Evolutionary conservation across 2,113 vertebrate species (phyloP).

Genomic region (Lamprotornis superbus): DNA sequence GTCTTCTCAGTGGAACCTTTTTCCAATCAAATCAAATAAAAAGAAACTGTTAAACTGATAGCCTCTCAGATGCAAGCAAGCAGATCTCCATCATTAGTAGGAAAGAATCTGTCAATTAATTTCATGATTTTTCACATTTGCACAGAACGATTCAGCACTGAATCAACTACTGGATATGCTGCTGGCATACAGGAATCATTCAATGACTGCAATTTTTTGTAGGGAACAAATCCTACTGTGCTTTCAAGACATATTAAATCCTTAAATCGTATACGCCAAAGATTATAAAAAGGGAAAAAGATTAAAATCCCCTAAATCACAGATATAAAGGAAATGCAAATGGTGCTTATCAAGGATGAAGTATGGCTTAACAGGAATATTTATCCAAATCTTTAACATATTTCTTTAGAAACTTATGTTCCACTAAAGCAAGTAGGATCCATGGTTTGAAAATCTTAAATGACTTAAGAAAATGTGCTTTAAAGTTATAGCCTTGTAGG

Average conservation of each 20-base stretch:
- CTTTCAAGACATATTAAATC: background rate
- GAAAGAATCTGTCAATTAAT: background rate
- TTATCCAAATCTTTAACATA: background rate
- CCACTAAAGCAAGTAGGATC: background rate
- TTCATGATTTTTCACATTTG: background rate
- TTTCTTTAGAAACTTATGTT: background rate
- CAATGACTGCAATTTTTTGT: background rate
- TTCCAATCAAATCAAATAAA: background rate
- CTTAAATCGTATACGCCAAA: background rate
- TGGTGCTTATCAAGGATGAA: background rate
- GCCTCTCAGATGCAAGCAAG: background rate
- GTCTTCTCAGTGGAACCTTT: background rate
- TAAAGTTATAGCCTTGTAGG: background rate
- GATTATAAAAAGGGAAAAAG: background rate
- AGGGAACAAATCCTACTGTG: background rate
- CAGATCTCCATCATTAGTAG: background rate
- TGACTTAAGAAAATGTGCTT: background rate
- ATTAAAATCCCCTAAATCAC: fast-evolving
- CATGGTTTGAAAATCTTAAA: background rate
- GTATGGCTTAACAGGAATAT: background rate
- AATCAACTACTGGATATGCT: background rate
- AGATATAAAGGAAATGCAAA: background rate
- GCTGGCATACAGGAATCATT: background rate
- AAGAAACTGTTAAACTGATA: background rate
- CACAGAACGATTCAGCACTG: background rate